These are phyloP conservation scores for Pyrocephalus nanus DNA, from an alignment of 2,797 vertebrate species.

Conservation along the genomic window DNA sequence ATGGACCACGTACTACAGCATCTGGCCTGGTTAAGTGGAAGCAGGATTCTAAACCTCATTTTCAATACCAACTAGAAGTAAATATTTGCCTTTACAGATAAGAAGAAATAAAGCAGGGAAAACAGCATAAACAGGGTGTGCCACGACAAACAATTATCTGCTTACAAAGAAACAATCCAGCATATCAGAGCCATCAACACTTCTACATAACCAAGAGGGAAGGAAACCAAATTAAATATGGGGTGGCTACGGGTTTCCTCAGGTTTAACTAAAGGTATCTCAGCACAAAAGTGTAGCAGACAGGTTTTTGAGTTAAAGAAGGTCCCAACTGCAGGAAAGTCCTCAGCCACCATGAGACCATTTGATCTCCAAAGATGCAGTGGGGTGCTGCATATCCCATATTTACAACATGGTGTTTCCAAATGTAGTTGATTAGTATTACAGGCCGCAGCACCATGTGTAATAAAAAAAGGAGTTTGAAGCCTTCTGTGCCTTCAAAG, in stretches of 20 bases:
- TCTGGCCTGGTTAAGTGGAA: not conserved
- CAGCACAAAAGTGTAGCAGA: not conserved
- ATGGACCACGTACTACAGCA: not conserved
- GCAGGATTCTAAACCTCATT: not conserved
- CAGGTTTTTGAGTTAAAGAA: constrained; percentile 4
- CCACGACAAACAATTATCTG: not conserved
- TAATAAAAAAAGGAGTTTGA: constrained; percentile 35
- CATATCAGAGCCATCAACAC: not conserved
- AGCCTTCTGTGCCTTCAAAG: constrained; percentile 62
- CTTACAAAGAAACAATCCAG: not conserved
- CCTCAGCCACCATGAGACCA: not conserved
- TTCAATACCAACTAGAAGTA: not conserved
- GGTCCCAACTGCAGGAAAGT: not conserved
- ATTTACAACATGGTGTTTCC: constrained; percentile 26
- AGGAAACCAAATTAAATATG: not conserved
- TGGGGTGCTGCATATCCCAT: not conserved
- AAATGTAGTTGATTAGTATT: constrained; percentile 50
- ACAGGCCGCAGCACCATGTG: constrained; percentile 51
- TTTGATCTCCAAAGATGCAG: constrained; percentile 52
- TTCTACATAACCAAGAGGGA: not conserved
- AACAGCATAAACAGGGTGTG: not conserved
- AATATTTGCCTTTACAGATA: not conserved
- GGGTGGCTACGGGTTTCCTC: not conserved
- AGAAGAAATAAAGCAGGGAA: not conserved
- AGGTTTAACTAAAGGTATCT: not conserved